Conservation (phyloP, 2,888 invertebrate species). For the Hypsopygia costalis region DNA sequence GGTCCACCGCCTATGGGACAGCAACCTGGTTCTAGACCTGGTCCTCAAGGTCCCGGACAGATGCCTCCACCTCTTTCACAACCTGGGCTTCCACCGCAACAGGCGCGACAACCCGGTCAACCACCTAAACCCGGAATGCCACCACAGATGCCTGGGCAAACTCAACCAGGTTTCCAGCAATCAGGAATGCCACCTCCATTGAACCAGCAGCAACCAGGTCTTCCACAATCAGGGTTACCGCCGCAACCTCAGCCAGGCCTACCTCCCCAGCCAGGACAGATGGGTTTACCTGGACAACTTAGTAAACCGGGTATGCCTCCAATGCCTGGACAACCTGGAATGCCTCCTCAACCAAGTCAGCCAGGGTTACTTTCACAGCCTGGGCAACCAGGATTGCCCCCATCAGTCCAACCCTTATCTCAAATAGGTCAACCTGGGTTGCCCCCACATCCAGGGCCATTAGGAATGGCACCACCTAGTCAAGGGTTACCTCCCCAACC, state of each 20-base stretch:
- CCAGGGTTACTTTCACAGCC: constrained; percentile 31
- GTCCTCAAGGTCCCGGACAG: constrained; percentile 23
- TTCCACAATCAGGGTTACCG: constrained; percentile 28
- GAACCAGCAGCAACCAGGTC: constrained; percentile 19
- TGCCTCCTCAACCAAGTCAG: constrained; percentile 23
- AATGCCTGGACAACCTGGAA: constrained; percentile 11
- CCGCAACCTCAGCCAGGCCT: constrained; percentile 27
- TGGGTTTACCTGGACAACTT: constrained; percentile 19
- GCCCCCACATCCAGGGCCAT: constrained; percentile 30
- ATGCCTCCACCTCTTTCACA: constrained; percentile 34
- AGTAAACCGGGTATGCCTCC: constrained; percentile 10
- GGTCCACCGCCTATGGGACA: constrained; percentile 25
- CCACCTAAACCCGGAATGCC: constrained; percentile 17
- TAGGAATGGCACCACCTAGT: constrained; percentile 5
- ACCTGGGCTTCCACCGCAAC: constrained; percentile 13
- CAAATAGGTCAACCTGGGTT: constrained; percentile 27
- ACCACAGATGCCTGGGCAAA: constrained; percentile 13
- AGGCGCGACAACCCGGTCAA: constrained; percentile 10
- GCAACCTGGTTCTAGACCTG: constrained; percentile 22
- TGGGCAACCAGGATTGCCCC: constrained; percentile 15
- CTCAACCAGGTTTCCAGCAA: constrained; percentile 20
- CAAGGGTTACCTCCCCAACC: no score
- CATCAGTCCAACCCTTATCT: constrained; percentile 26
- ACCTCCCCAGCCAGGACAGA: constrained; percentile 21
- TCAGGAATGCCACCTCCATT: constrained; percentile 19